Percentiles rank a stretch among this genome's conserved stretches.
Conservation (phyloP, 2,797 vertebrate genomes). For the Gobio occitaniae region DNA sequence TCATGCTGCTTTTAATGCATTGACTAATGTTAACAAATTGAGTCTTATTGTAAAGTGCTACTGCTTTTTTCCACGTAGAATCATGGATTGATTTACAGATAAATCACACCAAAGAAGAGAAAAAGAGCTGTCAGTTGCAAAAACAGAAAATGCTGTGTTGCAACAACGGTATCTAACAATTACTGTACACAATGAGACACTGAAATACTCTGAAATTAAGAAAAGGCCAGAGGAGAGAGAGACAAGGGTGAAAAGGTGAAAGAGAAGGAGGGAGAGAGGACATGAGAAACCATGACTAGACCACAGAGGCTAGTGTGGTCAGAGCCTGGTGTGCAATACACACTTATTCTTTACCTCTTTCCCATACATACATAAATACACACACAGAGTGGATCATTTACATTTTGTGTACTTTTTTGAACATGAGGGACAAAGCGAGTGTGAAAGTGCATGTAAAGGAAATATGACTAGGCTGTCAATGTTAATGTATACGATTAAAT, state of each 20-base stretch:
- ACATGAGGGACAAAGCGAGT: neutral
- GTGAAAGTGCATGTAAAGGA: neutral
- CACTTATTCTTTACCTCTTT: slow-evolving; percentile 23
- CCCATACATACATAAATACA: slow-evolving; percentile 25
- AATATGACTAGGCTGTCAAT: neutral
- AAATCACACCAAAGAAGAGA: neutral
- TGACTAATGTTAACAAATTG: neutral
- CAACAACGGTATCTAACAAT: slow-evolving; percentile 2
- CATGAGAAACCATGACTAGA: slow-evolving; percentile 32
- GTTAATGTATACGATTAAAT: neutral
- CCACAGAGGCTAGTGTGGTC: slow-evolving; percentile 49
- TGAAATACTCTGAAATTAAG: slow-evolving; percentile 12
- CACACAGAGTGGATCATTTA: neutral
- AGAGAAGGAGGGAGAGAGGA: slow-evolving; percentile 40
- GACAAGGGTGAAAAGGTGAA: slow-evolving; percentile 45
- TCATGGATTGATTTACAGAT: neutral
- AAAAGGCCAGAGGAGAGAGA: neutral
- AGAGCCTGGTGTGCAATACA: slow-evolving; percentile 39
- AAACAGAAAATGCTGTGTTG: slow-evolving; percentile 17
- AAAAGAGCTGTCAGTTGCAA: slow-evolving; percentile 7
- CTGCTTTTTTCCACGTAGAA: neutral
- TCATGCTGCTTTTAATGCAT: neutral
- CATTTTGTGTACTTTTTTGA: neutral
- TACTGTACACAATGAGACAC: slow-evolving; percentile 10
- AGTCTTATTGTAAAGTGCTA: neutral